Conservation (phyloP, 2,113 vertebrate genomes). For the Abramis brama region DNA sequence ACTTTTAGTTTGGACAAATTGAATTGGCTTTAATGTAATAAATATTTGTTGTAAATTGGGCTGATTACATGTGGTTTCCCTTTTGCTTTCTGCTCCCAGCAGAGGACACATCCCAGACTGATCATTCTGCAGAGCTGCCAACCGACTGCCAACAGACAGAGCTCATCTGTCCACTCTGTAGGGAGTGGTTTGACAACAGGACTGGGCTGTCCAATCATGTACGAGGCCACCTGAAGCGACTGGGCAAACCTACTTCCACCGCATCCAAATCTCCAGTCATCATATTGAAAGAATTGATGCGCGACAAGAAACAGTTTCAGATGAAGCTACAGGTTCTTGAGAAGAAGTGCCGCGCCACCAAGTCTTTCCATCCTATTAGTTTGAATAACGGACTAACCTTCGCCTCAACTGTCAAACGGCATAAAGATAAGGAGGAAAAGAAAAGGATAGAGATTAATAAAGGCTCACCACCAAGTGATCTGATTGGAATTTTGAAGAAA, state of each 20-base stretch:
- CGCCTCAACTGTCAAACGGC: constrained; percentile 79
- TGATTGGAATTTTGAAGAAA: constrained; percentile 97
- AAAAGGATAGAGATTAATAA: constrained; percentile 84
- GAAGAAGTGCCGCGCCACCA: constrained; percentile 85
- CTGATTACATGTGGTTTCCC: not conserved
- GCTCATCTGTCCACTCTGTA: constrained; percentile 88
- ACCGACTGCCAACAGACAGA: constrained; percentile 29
- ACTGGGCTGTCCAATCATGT: constrained; percentile 97
- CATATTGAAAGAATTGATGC: constrained; percentile 93
- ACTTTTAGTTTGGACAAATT: not conserved
- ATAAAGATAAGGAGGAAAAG: constrained; percentile 80
- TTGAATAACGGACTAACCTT: constrained; percentile 79
- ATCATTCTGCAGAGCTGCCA: not conserved
- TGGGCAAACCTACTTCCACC: constrained; percentile 84
- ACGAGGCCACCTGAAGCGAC: constrained; percentile 94
- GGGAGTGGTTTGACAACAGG: constrained; percentile 94
- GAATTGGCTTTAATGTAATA: not conserved
- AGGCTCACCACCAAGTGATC: constrained; percentile 85
- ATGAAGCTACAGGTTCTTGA: constrained; percentile 90
- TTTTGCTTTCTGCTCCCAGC: constrained; percentile 21
- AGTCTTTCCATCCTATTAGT: constrained; percentile 78
- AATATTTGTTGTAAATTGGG: not conserved
- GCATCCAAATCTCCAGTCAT: constrained; percentile 91
- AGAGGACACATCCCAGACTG: constrained; percentile 22
- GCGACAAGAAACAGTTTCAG: constrained; percentile 93